Conservation (phyloP, 2,888 invertebrate species). For the Platypus cylindrus region DNA sequence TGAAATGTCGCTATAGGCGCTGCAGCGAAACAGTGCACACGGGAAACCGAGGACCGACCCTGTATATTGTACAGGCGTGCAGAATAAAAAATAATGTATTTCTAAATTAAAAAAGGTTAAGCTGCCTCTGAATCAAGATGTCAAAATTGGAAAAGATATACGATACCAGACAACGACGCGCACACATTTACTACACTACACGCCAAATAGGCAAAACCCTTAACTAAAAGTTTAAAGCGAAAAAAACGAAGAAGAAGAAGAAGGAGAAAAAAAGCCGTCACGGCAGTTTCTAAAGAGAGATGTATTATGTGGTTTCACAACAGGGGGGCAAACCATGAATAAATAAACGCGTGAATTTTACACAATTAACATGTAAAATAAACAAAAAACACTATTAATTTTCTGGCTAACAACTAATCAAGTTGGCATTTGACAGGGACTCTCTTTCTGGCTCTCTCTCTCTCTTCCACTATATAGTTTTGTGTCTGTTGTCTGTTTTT, state of each 20-base stretch:
- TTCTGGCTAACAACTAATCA: constrained; percentile 35
- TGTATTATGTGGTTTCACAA: constrained; percentile 32
- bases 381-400: constrained; percentile 37
- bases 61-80: too few relatives aligned
- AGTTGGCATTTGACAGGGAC: constrained; percentile 32
- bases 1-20: too few relatives aligned
- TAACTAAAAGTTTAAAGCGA: too few relatives aligned
- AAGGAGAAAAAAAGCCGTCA: constrained; percentile 24
- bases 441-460: too few relatives aligned
- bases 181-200: too few relatives aligned
- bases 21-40: too few relatives aligned
- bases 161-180: constrained; percentile 19
- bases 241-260: too few relatives aligned
- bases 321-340: constrained; percentile 37
- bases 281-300: constrained; percentile 30
- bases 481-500: too few relatives aligned
- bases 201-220: constrained; percentile 15
- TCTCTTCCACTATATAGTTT: too few relatives aligned
- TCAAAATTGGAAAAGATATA: constrained; percentile 30
- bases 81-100: too few relatives aligned
- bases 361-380: constrained; percentile 39
- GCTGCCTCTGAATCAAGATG: constrained; percentile 31
- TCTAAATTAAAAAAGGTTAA: too few relatives aligned
- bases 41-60: too few relatives aligned
- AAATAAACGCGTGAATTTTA: constrained; percentile 40